These are phyloP conservation scores for Heliocidaris tuberculata DNA, from an alignment of 35 echinoderm and acorn worm genomes.

Conservation along the genomic window DNA sequence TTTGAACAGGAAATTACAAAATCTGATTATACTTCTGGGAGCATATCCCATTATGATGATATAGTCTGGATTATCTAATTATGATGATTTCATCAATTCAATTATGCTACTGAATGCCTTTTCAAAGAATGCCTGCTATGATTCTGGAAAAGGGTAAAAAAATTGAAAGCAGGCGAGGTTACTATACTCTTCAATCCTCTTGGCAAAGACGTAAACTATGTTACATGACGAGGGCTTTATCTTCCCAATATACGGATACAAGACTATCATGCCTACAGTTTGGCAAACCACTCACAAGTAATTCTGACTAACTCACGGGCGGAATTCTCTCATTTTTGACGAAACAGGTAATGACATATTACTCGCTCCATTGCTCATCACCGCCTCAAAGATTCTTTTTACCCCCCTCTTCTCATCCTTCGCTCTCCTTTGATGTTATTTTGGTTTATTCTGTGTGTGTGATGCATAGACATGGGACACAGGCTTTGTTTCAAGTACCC, in stretches of 20 bases:
- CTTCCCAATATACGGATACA: not conserved
- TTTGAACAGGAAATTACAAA: not conserved
- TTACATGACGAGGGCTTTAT: not conserved
- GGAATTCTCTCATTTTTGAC: not conserved
- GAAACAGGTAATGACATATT: conserved; percentile 2
- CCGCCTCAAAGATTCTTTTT: not conserved
- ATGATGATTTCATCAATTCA: not conserved
- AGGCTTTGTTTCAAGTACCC: not conserved
- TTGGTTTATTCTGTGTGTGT: not conserved
- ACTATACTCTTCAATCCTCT: not conserved
- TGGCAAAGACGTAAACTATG: not conserved
- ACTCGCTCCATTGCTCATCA: not conserved
- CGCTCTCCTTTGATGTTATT: not conserved
- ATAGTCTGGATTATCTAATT: not conserved
- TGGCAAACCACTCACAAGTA: not conserved
- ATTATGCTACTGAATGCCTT: not conserved
- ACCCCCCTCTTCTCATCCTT: not conserved
- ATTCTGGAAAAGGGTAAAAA: not conserved
- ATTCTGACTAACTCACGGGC: not conserved
- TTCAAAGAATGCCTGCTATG: not conserved
- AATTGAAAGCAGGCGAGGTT: not conserved
- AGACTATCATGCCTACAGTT: not conserved
- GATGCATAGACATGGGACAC: not conserved
- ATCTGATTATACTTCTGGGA: not conserved
- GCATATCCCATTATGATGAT: not conserved